Evolutionary conservation across 2,113 vertebrate genomes (phyloP).

Genomic region (Lophius piscatorius): DNA sequence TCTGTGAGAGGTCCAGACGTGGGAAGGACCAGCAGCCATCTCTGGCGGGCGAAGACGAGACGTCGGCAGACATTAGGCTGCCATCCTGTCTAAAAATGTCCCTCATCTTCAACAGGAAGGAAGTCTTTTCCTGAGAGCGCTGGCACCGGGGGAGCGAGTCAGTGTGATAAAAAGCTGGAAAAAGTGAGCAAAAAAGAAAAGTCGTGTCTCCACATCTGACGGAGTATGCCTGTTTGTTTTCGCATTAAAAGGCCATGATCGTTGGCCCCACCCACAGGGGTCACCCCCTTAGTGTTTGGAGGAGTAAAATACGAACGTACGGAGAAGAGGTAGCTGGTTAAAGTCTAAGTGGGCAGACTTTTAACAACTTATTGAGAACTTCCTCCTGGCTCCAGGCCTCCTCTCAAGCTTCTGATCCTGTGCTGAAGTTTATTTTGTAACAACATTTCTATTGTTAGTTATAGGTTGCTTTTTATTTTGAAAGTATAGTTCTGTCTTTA

Average conservation of each 20-base stretch:
- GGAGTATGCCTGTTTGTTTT: conserved; percentile 60
- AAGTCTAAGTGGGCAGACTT: conserved; percentile 47
- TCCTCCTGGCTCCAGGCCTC: conserved; percentile 40
- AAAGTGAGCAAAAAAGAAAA: conserved; percentile 56
- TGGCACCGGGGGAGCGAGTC: conserved; percentile 68
- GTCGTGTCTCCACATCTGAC: conserved; percentile 40
- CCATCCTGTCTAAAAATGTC: conserved; percentile 79
- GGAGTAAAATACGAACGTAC: conserved; percentile 50
- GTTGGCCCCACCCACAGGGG: conserved; percentile 3
- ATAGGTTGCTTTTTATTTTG: too few relatives aligned
- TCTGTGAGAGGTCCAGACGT: conserved; percentile 5
- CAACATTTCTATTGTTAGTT: too few relatives aligned
- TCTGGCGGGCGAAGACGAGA: conserved; percentile 42
- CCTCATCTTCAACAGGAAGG: conserved; percentile 77
- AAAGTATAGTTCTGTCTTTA: too few relatives aligned
- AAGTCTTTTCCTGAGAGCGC: conserved; percentile 78
- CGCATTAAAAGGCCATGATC: conserved; percentile 75
- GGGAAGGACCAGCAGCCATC: conserved; percentile 31
- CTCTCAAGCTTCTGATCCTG: too few relatives aligned
- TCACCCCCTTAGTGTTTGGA: conserved; percentile 34
- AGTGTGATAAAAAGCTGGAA: conserved; percentile 69
- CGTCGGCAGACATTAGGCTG: conserved; percentile 62
- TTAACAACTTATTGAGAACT: conserved; percentile 49
- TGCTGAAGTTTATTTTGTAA: too few relatives aligned
- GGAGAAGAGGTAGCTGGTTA: conserved; percentile 35